phyloP scores from a whole-genome alignment of 1,140 invertebrate species.

The Ceratoteleas bidentatus region DNA sequence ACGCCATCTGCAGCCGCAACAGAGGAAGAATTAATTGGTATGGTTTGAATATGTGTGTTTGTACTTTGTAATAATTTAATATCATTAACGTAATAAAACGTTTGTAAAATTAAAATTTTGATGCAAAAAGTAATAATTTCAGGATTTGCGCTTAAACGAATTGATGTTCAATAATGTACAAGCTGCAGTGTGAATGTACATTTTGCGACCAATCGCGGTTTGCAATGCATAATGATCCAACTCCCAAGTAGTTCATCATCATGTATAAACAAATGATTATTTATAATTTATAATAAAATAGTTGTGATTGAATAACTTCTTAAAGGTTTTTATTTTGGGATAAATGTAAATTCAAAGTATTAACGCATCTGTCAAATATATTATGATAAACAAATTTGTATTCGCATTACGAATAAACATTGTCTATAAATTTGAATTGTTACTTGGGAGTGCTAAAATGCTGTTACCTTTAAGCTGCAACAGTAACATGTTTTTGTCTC shows the following conservation, averaged over 20 bases:
- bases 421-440: background rate
- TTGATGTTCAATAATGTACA: constrained; percentile 55
- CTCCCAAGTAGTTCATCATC: no score
- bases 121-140: constrained; percentile 48
- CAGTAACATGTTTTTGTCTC: constrained; percentile 25
- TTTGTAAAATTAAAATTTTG: background rate
- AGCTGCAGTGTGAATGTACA: constrained; percentile 58
- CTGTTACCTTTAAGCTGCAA: constrained; percentile 32
- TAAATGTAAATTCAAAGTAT: no score
- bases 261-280: no score
- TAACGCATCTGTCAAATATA: no score
- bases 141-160: constrained; percentile 54
- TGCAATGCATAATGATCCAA: constrained; percentile 20
- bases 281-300: no score
- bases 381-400: no score
- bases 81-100: background rate
- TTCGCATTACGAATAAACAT: no score
- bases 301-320: no score
- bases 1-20: constrained; percentile 8
- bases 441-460: constrained; percentile 28
- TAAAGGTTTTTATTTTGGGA: no score
- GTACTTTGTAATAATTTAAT: background rate
- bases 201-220: constrained; percentile 32
- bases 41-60: constrained; percentile 8
- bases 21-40: constrained; percentile 43